Evolutionary conservation across 2,113 vertebrate species (phyloP), one percentile per base, ranked within the genome.

Genomic region (Uropsilus gracilis): DNA sequence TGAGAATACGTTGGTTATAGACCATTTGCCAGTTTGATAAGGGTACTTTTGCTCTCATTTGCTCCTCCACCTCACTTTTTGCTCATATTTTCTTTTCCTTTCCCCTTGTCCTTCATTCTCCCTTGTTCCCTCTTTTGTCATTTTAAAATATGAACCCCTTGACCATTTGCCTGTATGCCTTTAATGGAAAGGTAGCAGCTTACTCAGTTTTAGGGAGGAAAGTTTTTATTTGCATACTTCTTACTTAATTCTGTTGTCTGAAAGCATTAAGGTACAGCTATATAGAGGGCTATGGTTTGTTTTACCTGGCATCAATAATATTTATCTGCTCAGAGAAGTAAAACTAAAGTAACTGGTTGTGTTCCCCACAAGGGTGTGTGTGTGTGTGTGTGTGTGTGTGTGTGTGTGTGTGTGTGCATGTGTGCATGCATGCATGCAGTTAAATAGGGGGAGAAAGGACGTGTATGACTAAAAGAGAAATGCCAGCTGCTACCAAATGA

Each of bases 21-120:
- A 75, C 57, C 26, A 8, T 50, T 93, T 82, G 95, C 83, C 96
- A 97, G 13, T 95, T 95, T 96, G 95, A 97, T 97, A 96, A 97
- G 90, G 71, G 94, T 46, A 76, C n/a, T 82, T 94, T 24, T 94
- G 86, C 59, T 81, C 55, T 90, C 63, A 48, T 85, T 90, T 61
- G 57, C 37, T 10, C 53, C 69, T n/a, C 61, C 30, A 48, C 11
- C 69, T 34, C 6, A 24, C 22, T 39, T 50, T 78, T 55, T 71
- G 69, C 53, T 81, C 9, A 3, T 50, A 16, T 8, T 63, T 83
- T 68, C 5, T 30, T 72, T 80, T 28, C 10, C 48, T 32, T 63
- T 94, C 76, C 9, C n/a, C 71, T 48, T 92, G 72, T 53, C 46
- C 11, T 93, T 86, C 37, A 18, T 68, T n/a, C 48, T 76, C 53